These are phyloP conservation scores for Popillia japonica DNA, from an alignment of 1,140 invertebrate species.

Conservation along the genomic window DNA sequence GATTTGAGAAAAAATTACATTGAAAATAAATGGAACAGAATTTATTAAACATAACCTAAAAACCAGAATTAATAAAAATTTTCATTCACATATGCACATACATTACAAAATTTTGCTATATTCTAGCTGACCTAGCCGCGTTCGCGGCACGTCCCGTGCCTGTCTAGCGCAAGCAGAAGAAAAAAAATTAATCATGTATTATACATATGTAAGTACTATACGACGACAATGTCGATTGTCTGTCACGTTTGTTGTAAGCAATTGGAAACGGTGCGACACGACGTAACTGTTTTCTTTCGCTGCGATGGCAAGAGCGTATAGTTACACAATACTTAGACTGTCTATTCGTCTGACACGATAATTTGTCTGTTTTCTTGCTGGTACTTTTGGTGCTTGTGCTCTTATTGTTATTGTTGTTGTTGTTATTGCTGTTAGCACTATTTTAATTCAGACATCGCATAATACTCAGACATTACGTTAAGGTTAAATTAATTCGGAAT, in stretches of 20 bases:
- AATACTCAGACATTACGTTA: neutral
- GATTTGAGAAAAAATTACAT: no score
- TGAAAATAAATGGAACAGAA: no score
- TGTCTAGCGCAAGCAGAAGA: no score
- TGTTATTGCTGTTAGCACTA: neutral
- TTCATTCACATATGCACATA: no score
- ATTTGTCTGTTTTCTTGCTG: slow-evolving; percentile 5
- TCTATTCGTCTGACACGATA: slow-evolving; percentile 2
- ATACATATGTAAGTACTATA: neutral
- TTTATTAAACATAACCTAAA: no score
- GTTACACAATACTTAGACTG: slow-evolving; percentile 10
- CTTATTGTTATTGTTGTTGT: no score
- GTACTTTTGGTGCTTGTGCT: no score
- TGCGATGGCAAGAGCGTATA: neutral
- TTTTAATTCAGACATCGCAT: slow-evolving; percentile 4
- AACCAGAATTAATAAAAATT: no score
- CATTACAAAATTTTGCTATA: no score
- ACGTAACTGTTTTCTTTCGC: neutral
- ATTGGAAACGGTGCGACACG: neutral
- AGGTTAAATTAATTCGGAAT: neutral
- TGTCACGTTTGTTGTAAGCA: neutral
- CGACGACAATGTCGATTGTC: neutral
- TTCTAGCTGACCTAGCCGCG: no score
- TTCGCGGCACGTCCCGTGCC: no score
- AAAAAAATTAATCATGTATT: slow-evolving; percentile 1